A percentile compares a stretch with the other conserved stretches of the same genome.
These are phyloP conservation scores for Intellagama lesueurii DNA, from an alignment of 2,797 vertebrate genomes.

Conservation along the genomic window DNA sequence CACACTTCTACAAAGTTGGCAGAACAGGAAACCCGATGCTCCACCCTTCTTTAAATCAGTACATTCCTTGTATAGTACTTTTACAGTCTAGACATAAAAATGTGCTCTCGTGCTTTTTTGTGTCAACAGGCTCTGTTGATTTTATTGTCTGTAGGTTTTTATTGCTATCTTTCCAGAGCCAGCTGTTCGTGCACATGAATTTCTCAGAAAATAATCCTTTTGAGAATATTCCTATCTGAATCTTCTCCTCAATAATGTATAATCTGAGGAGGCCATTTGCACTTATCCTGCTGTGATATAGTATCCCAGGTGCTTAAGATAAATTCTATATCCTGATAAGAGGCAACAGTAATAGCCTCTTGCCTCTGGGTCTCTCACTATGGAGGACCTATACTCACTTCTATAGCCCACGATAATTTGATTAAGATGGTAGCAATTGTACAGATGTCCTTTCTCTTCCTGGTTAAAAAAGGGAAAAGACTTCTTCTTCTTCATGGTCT, in stretches of 20 bases:
- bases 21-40: not conserved
- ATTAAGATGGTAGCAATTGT: no score
- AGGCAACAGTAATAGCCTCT: not conserved
- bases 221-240: not conserved
- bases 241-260: not conserved
- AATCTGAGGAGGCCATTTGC: not conserved
- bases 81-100: not conserved
- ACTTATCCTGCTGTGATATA: not conserved
- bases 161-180: not conserved
- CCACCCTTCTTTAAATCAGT: slow-evolving; percentile 1
- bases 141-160: not conserved
- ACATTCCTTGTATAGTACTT: slow-evolving; percentile 2
- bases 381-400: no score
- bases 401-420: no score
- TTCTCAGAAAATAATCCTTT: not conserved
- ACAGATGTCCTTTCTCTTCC: no score
- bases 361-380: not conserved
- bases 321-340: not conserved
- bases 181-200: not conserved
- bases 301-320: no score
- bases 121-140: not conserved
- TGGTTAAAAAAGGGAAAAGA: no score
- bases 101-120: not conserved
- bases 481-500: no score
- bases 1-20: slow-evolving; percentile 34